Conservation (phyloP, 2,797 vertebrate species). For the Neostethus bicornis region DNA sequence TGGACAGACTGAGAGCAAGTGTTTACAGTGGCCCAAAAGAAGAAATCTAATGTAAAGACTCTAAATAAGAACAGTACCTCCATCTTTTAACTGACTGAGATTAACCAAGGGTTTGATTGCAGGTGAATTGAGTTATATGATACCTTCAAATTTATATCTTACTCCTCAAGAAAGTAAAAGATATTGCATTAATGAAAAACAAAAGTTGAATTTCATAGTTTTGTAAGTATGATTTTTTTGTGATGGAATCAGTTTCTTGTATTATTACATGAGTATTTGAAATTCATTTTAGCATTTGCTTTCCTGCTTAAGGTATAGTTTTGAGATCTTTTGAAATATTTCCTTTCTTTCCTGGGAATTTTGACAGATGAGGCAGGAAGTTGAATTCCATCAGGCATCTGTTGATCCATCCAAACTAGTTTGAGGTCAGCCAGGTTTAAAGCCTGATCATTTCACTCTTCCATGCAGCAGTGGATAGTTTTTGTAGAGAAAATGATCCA, state of each 20-base stretch:
- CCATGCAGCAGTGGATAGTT: constrained; percentile 23
- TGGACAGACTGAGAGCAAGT: constrained; percentile 61
- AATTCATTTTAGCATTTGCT: not conserved
- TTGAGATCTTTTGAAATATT: constrained; percentile 7
- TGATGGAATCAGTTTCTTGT: not conserved
- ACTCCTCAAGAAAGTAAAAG: not conserved
- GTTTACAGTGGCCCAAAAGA: constrained; percentile 62
- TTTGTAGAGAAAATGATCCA: constrained; percentile 21
- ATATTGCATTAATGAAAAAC: not conserved
- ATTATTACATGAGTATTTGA: not conserved
- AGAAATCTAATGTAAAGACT: constrained; percentile 7
- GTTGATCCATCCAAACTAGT: constrained; percentile 14
- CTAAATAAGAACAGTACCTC: constrained; percentile 7
- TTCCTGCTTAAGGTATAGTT: constrained; percentile 7
- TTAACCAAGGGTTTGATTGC: constrained; percentile 4
- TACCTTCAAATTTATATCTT: not conserved
- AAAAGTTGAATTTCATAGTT: not conserved
- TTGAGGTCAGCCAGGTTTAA: constrained; percentile 31
- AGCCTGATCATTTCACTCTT: constrained; percentile 42
- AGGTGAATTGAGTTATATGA: not conserved
- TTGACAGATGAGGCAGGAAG: constrained; percentile 23
- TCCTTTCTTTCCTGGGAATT: constrained; percentile 14
- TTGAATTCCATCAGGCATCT: constrained; percentile 24
- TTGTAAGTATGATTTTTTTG: not conserved
- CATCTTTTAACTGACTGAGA: constrained; percentile 1